Evolutionary conservation across 2,888 invertebrate species (phyloP), one percentile per base, ranked within the genome.

Genomic region (Rosalia funebris): DNA sequence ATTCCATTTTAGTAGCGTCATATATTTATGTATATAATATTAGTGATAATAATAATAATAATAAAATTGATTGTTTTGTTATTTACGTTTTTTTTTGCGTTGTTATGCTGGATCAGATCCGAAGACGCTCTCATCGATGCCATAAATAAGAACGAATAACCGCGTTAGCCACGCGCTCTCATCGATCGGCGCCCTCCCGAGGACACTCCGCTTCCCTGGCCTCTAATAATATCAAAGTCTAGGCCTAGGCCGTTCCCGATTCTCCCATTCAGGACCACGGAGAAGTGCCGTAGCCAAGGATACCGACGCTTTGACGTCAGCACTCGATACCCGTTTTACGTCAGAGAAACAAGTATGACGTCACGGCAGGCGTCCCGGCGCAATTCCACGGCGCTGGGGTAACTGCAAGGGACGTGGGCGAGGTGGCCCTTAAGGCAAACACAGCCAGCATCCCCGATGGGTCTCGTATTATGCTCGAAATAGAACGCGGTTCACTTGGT

Each of bases 271-370:
- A 57, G 47, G 41, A 55, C 17, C 36, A 32, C 46, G 19, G 53
- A 42, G 55, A 48, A 44, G 16, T 17, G 42, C 9, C 52, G 58
- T 58, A 12, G 9, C 59, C 37, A 50, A 15, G 57, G 62, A 48
- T 48, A 62, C 62, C 54, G 62, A 55, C 58, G 59, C 46, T 42
- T 48, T 58, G 57, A 62, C 62, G 62, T 62, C 62, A 62, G 44
- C 46, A 34, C 36, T 57, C 63, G 47, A 60, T 54, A 53, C 20
- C 34, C 48, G 34, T 32, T 39, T 37, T 25, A 50, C 50, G 50
- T 50, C 50, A 50, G 50, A 9, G n/a, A 20, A 25, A 32, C 37
- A 20, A 55, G 10, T 25, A 44, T 60, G 60, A 60, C 60, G 60
- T 60, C 60, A 60, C 42, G 34, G 16, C 11, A 39, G 46, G 44